Base-by-base conservation (phyloP, 2,888 invertebrate species). In the Acleris sparsana region DNA sequence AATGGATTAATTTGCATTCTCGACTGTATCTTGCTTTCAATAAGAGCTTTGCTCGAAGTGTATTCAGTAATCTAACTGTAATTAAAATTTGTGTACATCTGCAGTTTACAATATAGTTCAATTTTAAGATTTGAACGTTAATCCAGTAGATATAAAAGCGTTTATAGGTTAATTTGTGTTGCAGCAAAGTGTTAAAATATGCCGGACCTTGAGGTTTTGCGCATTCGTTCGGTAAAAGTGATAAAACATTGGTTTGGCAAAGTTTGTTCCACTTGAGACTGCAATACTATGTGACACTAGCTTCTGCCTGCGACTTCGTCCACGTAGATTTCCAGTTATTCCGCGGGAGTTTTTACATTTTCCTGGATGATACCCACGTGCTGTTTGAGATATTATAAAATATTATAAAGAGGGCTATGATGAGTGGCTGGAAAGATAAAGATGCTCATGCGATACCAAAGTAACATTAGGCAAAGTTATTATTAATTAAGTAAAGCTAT, bases 161-260 rank as follows among this genome's bases (percentile, higher is more conserved):
- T 13, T 6, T 0, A 39, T 3, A 13, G 17, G n/a, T 55, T 55
- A 48, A 39, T 4, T 13, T 2, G 20, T 48, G 33, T 55, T 62
- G 53, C 44, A 55, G 48, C 11, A 39, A 53, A 59, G 53, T 60
- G 64, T 60, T 60, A 48, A 61, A 63, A 61, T 56, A 61, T 49
- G 60, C 60, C n/a, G 53, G 53, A 57, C 66, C 66, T 66, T 66
- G 66, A 53, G 33, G 61, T 61, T 57, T 65, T 51, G 52, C 57
- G 66, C 61, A 66, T 66, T 48, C 62, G 48, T 48, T 62, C 51
- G 43, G 66, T 66, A 61, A 61, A 62, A 66, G 61, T 66, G 66
- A 66, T 66, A 61, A 52, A 55, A 59, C 55, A 51, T 56, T 51
- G 44, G 44, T 51, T 56, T 52, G 51, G 44, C 51, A 17, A 20